Evolutionary conservation across 2,888 invertebrate species (phyloP).

Genomic region (Brachypalpus laphriformis): DNA sequence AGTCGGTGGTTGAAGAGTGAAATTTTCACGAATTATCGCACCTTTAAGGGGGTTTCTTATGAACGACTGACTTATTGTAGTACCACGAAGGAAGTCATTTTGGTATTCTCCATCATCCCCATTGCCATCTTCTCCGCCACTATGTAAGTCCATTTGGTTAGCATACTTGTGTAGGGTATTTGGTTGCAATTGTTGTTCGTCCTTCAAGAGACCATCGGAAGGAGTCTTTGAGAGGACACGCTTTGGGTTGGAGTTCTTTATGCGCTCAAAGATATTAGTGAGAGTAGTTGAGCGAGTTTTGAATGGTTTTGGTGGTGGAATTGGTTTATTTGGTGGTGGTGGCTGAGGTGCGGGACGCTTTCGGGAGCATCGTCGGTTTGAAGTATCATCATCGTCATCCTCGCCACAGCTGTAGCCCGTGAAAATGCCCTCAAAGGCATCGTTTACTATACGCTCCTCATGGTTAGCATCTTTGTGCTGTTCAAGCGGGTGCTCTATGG

Average conservation of each 20-base stretch:
- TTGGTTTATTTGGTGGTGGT: slow-evolving; percentile 75
- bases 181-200: slow-evolving; percentile 54
- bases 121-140: slow-evolving; percentile 63
- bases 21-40: slow-evolving; percentile 76
- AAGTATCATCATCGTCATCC: slow-evolving; percentile 76
- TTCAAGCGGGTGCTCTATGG: slow-evolving; percentile 16
- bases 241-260: slow-evolving; percentile 73
- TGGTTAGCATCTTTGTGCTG: slow-evolving; percentile 76
- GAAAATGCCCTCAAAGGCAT: slow-evolving; percentile 81
- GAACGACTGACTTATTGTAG: slow-evolving; percentile 82
- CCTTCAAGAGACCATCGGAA: slow-evolving; percentile 77
- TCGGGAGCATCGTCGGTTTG: slow-evolving; percentile 68
- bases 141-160: slow-evolving; percentile 76
- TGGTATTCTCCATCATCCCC: slow-evolving; percentile 72
- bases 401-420: slow-evolving; percentile 78
- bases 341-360: slow-evolving; percentile 75
- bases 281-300: slow-evolving; percentile 78
- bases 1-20: slow-evolving; percentile 72
- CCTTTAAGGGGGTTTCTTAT: slow-evolving; percentile 79
- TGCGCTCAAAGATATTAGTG: slow-evolving; percentile 79
- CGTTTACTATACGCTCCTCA: slow-evolving; percentile 80
- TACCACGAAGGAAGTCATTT: slow-evolving; percentile 81
- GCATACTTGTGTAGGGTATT: slow-evolving; percentile 76
- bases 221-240: slow-evolving; percentile 75
- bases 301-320: slow-evolving; percentile 61